These are phyloP conservation scores for Anoura caudifer DNA, from an alignment of 2,113 vertebrate genomes.

Conservation along the genomic window DNA sequence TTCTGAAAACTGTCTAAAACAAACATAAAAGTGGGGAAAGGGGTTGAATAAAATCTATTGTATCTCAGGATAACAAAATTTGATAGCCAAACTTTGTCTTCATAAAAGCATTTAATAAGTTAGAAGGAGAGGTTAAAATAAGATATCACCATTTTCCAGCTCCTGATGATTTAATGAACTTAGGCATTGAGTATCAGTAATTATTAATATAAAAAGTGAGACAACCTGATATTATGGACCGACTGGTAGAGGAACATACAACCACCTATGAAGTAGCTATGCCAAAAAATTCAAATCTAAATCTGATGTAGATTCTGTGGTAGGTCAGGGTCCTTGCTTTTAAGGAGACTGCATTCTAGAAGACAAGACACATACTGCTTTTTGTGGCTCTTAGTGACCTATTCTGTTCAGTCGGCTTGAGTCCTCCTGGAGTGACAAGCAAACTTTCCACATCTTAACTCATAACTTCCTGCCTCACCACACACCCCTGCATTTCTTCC, in stretches of 20 bases:
- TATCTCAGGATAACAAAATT: background rate
- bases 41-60: background rate
- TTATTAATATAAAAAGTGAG: background rate
- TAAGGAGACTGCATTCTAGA: background rate
- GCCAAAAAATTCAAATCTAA: background rate
- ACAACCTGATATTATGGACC: background rate
- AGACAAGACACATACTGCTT: background rate
- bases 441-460: background rate
- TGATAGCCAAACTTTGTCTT: background rate
- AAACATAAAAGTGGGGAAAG: background rate
- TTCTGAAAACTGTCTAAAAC: background rate
- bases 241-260: background rate
- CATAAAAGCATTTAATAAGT: background rate
- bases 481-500: background rate
- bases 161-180: background rate
- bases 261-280: background rate
- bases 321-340: background rate
- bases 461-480: background rate
- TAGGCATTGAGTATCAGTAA: background rate
- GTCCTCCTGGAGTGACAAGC: background rate
- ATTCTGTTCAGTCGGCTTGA: no score
- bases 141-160: background rate
- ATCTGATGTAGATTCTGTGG: background rate
- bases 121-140: background rate
- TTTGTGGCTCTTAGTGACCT: background rate